Conservation (phyloP, 2,888 invertebrate species). For the Spatulosminthurus flaviceps region DNA sequence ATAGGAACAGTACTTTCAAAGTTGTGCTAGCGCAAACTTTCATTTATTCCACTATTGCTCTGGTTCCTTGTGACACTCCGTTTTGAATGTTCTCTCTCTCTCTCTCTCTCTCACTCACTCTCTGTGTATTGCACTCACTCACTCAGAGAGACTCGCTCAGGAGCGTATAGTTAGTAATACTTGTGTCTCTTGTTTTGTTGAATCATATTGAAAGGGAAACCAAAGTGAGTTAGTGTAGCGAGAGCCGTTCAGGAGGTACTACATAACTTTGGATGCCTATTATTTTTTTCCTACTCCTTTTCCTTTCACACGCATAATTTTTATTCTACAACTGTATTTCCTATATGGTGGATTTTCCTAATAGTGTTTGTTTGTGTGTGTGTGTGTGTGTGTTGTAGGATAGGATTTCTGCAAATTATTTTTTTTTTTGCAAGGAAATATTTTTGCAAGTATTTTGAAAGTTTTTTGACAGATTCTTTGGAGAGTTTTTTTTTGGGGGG, state of each 20-base stretch:
- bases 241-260: conserved; percentile 34
- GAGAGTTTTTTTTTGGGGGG: too few relatives aligned
- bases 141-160: too few relatives aligned
- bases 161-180: too few relatives aligned
- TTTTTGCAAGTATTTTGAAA: too few relatives aligned
- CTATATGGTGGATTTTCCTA: too few relatives aligned
- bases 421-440: too few relatives aligned
- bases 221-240: conserved; percentile 34
- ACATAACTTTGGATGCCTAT: background rate
- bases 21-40: conserved; percentile 14
- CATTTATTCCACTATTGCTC: conserved; percentile 22
- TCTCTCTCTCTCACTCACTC: background rate
- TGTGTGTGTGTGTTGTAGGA: too few relatives aligned
- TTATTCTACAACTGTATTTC: background rate
- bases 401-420: too few relatives aligned
- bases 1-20: conserved; percentile 24
- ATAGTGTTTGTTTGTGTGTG: too few relatives aligned
- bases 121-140: background rate
- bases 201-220: conserved; percentile 57
- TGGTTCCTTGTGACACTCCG: conserved; percentile 16
- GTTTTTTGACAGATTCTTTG: too few relatives aligned
- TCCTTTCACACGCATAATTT: background rate
- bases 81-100: background rate
- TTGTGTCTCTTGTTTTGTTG: too few relatives aligned
- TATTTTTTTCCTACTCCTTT: conserved; percentile 10